Conservation (phyloP, 2,797 vertebrate species). For the Bovichtus diacanthus region DNA sequence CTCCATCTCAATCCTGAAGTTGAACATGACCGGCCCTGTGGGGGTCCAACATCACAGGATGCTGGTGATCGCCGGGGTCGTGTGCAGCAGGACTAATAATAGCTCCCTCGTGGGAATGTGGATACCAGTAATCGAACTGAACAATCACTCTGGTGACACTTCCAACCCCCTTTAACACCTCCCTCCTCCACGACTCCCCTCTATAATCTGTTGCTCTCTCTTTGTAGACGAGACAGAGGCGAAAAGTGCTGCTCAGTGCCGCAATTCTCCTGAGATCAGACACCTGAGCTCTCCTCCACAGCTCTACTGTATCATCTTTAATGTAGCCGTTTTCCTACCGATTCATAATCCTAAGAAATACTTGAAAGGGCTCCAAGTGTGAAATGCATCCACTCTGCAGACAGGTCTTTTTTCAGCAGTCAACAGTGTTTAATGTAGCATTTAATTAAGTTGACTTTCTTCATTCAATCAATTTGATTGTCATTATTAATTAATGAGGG, state of each 20-base stretch:
- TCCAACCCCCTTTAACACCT: constrained; percentile 39
- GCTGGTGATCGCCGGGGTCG: constrained; percentile 27
- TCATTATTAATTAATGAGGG: constrained; percentile 61
- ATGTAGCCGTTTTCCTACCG: background rate
- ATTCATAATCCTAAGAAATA: constrained; percentile 2
- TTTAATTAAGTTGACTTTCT: constrained; percentile 48
- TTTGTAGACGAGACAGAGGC: constrained; percentile 30
- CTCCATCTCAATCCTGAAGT: constrained; percentile 23
- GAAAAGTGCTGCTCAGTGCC: constrained; percentile 9
- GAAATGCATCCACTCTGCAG: constrained; percentile 10
- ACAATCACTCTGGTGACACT: constrained; percentile 57
- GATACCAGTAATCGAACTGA: constrained; percentile 44
- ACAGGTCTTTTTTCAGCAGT: constrained; percentile 2
- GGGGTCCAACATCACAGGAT: constrained; percentile 33
- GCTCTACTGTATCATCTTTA: background rate
- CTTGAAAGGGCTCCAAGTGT: constrained; percentile 14
- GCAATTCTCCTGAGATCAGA: constrained; percentile 34
- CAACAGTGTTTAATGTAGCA: constrained; percentile 30
- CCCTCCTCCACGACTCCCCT: constrained; percentile 8
- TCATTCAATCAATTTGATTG: constrained; percentile 46
- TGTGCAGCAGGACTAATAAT: constrained; percentile 52
- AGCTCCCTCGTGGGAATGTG: constrained; percentile 26
- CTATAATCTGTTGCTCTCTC: constrained; percentile 32
- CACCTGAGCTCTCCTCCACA: constrained; percentile 12
- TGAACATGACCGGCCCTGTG: constrained; percentile 22